Evolutionary conservation across 37 sponge, comb jelly and placozoan species (phyloP), one percentile per base, ranked within the genome.

Genomic region (Ianthella basta): DNA sequence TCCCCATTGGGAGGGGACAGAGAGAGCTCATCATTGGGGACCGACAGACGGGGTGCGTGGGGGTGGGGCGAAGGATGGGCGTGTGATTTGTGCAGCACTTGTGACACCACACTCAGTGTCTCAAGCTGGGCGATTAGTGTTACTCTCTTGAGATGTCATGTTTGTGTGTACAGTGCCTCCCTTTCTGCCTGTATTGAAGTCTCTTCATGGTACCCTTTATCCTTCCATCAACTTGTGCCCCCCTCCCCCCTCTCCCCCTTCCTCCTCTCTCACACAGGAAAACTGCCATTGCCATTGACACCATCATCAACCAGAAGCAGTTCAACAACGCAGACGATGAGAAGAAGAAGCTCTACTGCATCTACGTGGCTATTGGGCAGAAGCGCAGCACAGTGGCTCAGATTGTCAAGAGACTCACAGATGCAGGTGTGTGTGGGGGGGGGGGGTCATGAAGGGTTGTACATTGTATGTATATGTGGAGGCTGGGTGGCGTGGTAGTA

Each of bases 341-440:
- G 83, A 98, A 93, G 90, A 96, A 96, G 88, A 98, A 96, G 92
- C 91, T 98, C 57, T 98, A 96, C 89, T 96, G 96, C 80, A 94
- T 98, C 41, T 98, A 98, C 82, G 93, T 92, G 19, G 99, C 99
- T 80, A 94, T 96, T 60, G 99, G 99, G 20, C 99, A 98, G 92
- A 98, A 98, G 92, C 92, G 99, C n/a, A 96, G 97, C 87, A 98
- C 99, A 0, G 99, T 98, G 6, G 99, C 99, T 59, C 99, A 98
- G 91, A 85, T 98, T 6, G 95, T 98, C 30, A 96, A 98, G 90
- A 79, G 99, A 56, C 91, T 98, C 57, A 92, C 91, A 35, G 93
- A 98, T 88, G 67, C 86, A 41, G 96, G 96, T 89, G 73, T 4
- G 73, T 33, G 29, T 19, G 82, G 15, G 54, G 0, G 32, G 23